These are phyloP conservation scores for Sebastiscus tertius DNA, from an alignment of 2,797 vertebrate species.

Conservation along the genomic window DNA sequence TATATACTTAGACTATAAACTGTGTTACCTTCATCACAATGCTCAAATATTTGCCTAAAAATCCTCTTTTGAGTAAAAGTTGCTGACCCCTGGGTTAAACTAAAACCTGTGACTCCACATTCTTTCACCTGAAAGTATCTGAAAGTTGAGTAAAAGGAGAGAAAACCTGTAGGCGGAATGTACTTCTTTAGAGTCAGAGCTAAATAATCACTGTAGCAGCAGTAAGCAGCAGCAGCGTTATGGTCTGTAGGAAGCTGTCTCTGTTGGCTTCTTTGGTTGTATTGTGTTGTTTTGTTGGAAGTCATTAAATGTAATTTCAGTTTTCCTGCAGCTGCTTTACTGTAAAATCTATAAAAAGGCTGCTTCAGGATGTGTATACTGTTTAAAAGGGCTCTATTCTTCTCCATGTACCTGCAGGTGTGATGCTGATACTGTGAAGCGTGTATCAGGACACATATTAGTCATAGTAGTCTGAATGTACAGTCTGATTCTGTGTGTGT, in stretches of 20 bases:
- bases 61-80: rapidly evolving
- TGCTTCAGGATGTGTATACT: neutral
- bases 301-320: neutral
- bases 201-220: too few species aligned
- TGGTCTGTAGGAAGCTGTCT: neutral
- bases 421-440: neutral
- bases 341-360: neutral
- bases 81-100: too few species aligned
- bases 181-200: too few species aligned
- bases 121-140: neutral
- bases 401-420: neutral
- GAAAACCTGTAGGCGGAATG: neutral
- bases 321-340: neutral
- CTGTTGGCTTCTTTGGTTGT: neutral
- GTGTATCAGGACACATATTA: neutral
- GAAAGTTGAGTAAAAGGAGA: neutral
- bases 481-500: too few species aligned
- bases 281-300: neutral
- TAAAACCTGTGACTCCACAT: neutral
- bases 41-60: too few species aligned
- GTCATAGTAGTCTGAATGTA: too few species aligned
- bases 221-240: neutral
- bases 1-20: too few species aligned
- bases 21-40: too few species aligned
- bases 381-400: neutral